These are phyloP conservation scores for Actinostola sp. DNA, from an alignment of 92 coral and sea anemone species.

Conservation along the genomic window DNA sequence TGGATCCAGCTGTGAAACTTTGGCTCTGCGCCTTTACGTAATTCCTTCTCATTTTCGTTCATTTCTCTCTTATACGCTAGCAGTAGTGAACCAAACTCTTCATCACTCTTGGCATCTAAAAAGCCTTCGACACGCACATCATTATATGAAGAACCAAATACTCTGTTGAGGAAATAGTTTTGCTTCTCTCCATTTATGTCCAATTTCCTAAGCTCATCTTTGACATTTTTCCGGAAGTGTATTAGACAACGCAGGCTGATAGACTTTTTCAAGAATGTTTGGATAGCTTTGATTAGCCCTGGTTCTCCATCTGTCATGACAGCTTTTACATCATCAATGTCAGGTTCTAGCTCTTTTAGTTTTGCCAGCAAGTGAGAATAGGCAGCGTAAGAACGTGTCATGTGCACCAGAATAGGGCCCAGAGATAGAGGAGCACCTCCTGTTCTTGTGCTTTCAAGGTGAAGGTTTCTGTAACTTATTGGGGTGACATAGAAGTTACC, in stretches of 20 bases:
- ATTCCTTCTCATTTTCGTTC: conserved; percentile 28
- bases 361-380: conserved; percentile 35
- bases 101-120: conserved; percentile 41
- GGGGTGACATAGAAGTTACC: conserved; percentile 45
- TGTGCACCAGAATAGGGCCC: conserved; percentile 45
- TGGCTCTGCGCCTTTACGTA: conserved; percentile 30
- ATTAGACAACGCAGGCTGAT: conserved; percentile 43
- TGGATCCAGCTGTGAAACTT: conserved; percentile 37
- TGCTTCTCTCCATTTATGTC: conserved; percentile 25
- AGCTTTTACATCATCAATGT: conserved; percentile 45
- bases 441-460: conserved; percentile 19
- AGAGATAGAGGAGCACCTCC: conserved; percentile 32
- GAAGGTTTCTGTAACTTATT: conserved; percentile 34
- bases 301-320: conserved; percentile 51
- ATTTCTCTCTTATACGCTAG: conserved; percentile 39
- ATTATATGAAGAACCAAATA: conserved; percentile 37
- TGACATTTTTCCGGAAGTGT: conserved; percentile 37
- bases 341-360: conserved; percentile 33
- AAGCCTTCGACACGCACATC: conserved; percentile 54
- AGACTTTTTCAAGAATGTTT: conserved; percentile 30
- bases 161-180: conserved; percentile 44
- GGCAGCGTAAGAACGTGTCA: conserved; percentile 44
- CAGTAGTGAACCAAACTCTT: conserved; percentile 43
- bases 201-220: conserved; percentile 26
- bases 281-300: conserved; percentile 28